phyloP scores from a whole-genome alignment of 2,797 vertebrate species.

The Acridotheres tristis region DNA sequence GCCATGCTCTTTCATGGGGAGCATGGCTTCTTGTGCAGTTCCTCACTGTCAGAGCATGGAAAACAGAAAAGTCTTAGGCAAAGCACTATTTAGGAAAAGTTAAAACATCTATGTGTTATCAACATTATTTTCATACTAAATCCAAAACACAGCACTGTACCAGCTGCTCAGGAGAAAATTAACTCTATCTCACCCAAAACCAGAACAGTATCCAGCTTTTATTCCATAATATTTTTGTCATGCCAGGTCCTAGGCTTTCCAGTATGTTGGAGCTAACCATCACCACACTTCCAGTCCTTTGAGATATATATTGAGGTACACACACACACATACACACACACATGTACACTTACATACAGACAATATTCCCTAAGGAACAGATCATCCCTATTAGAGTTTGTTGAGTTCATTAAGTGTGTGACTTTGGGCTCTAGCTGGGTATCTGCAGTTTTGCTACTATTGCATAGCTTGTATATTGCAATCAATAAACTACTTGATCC shows the following conservation, averaged over 20 bases:
- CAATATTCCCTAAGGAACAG: neutral
- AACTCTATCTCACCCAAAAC: neutral
- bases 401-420: neutral
- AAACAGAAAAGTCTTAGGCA: neutral
- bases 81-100: neutral
- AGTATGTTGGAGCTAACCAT: neutral
- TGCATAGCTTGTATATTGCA: neutral
- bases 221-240: neutral
- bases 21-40: neutral
- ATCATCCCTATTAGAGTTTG: neutral
- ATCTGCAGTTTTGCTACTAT: neutral
- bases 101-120: neutral
- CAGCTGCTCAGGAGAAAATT: neutral
- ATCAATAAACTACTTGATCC: conserved; percentile 48
- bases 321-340: rapidly evolving
- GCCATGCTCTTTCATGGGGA: neutral
- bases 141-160: neutral
- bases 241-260: neutral
- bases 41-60: neutral
- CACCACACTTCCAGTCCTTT: neutral
- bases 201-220: neutral
- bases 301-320: neutral
- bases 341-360: neutral
- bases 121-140: neutral
- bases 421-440: neutral